Base-by-base conservation (phyloP, 2,113 vertebrate species). In the Oreochromis aureus region DNA sequence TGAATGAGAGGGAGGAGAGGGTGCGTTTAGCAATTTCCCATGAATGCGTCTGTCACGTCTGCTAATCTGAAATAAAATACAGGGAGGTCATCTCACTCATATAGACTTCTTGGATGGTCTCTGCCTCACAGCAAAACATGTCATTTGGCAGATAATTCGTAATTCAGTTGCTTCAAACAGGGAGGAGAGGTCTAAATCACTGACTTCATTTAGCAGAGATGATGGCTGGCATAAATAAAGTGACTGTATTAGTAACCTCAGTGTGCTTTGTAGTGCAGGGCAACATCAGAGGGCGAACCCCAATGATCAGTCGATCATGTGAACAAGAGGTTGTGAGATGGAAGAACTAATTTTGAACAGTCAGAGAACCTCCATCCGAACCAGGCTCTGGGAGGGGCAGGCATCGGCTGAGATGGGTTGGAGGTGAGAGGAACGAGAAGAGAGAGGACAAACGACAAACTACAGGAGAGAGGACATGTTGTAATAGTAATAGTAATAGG, bases 141-240 rank as follows among this genome's bases (percentile, higher is more conserved):
- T 46, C 3, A 76, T 48, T 76, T 76, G 9, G 11, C 41, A 76
- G 6, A 76, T 18, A 48, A 73, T 27, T 46, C 0, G 5, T 73
- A 27, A 44, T 2, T 66, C 12, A 73, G 15, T 27, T 46, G 1
- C 41, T 76, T 76, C 24, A 30, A 46, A 73, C 2, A 0, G 44
- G 1, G 24, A 30, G 46, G 24, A 30, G 9, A 46, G 13, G 15
- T 48, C 22, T 2, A 11, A 19, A 2, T 46, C 69, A 11, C 13
- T 0, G 8, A 10, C 41, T 18, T 41, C 0, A 0, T 27, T 73
- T 2, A 5, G 69, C 2, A 48, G 41, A 48, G 41, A 22, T 46
- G 41, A 73, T 13, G 24, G 9, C 24, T 76, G 41, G 15, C 2
- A 24, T 73, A 0, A 46, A 46, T 36, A 3, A 73, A 30, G 22